Evolutionary conservation across 2,797 vertebrate genomes (phyloP).

Genomic region (Pteropus rufus): DNA sequence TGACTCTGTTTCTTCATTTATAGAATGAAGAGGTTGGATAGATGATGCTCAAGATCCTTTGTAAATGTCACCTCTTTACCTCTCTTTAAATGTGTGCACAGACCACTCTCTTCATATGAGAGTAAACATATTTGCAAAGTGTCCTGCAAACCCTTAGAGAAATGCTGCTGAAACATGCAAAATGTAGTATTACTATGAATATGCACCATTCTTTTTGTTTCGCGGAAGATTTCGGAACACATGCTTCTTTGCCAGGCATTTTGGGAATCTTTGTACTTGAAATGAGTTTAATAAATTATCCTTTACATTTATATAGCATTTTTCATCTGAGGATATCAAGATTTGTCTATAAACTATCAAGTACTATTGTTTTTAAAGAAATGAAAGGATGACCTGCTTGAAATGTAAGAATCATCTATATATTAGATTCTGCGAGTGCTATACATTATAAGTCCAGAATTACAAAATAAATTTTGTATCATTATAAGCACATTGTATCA

Average conservation of each 20-base stretch:
- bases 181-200: not conserved
- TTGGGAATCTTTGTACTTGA: not conserved
- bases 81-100: not conserved
- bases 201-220: not conserved
- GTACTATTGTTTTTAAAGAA: not conserved
- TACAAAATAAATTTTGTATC: not conserved
- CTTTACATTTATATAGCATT: not conserved
- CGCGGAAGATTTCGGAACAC: not conserved
- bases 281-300: not conserved
- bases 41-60: not conserved
- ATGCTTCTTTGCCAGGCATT: not conserved
- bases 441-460: not conserved
- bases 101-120: not conserved
- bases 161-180: not conserved
- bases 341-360: not conserved
- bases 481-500: not conserved
- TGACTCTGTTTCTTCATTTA: not conserved
- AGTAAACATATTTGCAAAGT: not conserved
- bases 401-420: not conserved
- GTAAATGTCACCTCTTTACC: not conserved
- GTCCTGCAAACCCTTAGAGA: not conserved
- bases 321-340: constrained; percentile 19
- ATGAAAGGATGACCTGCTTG: not conserved
- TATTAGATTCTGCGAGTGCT: not conserved
- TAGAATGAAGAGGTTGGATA: not conserved